phyloP scores from a whole-genome alignment of 2,113 vertebrate species.

The Istiophorus platypterus region DNA sequence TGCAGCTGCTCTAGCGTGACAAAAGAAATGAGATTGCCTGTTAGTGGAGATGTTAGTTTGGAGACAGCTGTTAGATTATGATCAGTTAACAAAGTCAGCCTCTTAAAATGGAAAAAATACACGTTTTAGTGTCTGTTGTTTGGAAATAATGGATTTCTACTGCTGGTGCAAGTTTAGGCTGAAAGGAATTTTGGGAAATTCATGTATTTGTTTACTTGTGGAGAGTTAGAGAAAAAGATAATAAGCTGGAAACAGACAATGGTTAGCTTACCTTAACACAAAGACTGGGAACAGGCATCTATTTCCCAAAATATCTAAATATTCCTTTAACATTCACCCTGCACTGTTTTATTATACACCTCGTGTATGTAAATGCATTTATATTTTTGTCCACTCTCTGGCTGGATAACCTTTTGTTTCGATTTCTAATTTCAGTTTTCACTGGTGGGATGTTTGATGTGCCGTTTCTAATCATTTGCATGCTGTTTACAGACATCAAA shows the following conservation, averaged over 20 bases:
- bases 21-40: not conserved
- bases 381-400: not conserved
- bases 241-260: not conserved
- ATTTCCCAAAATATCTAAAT: not conserved
- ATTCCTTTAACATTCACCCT: not conserved
- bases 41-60: not conserved
- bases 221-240: no score
- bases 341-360: not conserved
- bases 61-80: not conserved
- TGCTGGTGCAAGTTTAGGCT: not conserved
- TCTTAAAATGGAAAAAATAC: not conserved
- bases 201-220: not conserved
- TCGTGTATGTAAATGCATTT: not conserved
- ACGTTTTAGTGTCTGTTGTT: not conserved
- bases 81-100: not conserved
- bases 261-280: not conserved
- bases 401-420: not conserved
- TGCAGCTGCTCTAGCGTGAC: not conserved
- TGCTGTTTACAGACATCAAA: slow-evolving; percentile 25
- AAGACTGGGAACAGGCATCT: not conserved
- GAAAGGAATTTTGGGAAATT: not conserved
- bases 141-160: not conserved
- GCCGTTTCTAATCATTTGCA: slow-evolving; percentile 14
- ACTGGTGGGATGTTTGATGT: not conserved
- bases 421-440: not conserved